These are phyloP conservation scores for Phainopepla nitens DNA, from an alignment of 2,113 vertebrate genomes.

Conservation along the genomic window DNA sequence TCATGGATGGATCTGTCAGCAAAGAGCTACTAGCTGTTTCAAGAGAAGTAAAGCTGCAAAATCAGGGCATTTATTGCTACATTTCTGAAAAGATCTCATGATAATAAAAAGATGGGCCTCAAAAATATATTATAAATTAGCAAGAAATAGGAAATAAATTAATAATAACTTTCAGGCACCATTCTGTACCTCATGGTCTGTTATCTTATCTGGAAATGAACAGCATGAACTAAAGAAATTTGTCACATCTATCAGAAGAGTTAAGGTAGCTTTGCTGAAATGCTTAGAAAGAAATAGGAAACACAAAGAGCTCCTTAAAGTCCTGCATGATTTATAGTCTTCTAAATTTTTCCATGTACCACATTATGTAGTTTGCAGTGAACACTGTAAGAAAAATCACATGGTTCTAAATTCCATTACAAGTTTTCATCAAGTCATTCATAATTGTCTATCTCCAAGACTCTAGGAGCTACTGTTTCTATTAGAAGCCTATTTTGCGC, in stretches of 20 bases:
- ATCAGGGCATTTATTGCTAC: background rate
- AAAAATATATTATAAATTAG: background rate
- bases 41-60: background rate
- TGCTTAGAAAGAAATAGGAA: background rate
- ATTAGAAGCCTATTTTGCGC: background rate
- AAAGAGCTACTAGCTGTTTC: background rate
- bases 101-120: background rate
- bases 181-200: background rate
- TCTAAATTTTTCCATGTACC: background rate
- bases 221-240: background rate
- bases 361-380: background rate
- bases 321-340: conserved; percentile 42
- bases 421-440: conserved; percentile 34
- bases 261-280: conserved; percentile 21
- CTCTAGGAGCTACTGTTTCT: background rate
- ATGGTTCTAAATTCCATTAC: conserved; percentile 43
- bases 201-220: background rate
- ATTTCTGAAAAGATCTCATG: background rate
- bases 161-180: background rate
- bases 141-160: background rate
- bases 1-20: background rate
- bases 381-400: conserved; percentile 39
- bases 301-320: background rate
- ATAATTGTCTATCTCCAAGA: conserved; percentile 10
- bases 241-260: background rate